These are phyloP conservation scores for Metridium senile DNA, from an alignment of 92 coral and sea anemone genomes.

Conservation along the genomic window DNA sequence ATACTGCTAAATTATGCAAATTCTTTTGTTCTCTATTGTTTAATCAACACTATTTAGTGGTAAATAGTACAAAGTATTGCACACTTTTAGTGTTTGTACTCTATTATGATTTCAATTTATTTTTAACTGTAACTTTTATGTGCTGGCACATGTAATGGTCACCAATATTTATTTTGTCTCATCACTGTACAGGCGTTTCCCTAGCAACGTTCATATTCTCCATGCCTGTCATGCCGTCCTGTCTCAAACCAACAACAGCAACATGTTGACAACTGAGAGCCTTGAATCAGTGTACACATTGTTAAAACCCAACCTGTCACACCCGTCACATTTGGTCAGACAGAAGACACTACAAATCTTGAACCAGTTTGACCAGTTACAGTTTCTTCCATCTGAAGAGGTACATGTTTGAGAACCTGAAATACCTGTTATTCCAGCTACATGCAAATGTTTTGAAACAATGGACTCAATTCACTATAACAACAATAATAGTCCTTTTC, in stretches of 20 bases:
- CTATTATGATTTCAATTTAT: too few relatives aligned
- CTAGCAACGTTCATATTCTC: conserved; percentile 67
- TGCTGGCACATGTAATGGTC: too few relatives aligned
- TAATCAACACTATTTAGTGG: too few relatives aligned
- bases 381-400: conserved; percentile 39
- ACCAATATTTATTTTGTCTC: neutral
- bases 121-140: too few relatives aligned
- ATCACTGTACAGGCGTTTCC: conserved; percentile 49
- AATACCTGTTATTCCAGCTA: neutral
- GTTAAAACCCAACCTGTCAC: conserved; percentile 68
- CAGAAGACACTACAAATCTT: conserved; percentile 74
- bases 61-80: too few relatives aligned
- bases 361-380: conserved; percentile 64
- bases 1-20: too few relatives aligned
- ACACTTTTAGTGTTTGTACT: too few relatives aligned
- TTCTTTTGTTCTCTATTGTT: too few relatives aligned
- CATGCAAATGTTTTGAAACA: too few relatives aligned
- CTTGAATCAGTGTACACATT: conserved; percentile 44
- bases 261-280: conserved; percentile 47
- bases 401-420: too few relatives aligned
- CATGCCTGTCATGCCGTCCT: conserved; percentile 66
- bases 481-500: too few relatives aligned
- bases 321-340: conserved; percentile 77
- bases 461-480: too few relatives aligned
- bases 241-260: conserved; percentile 18